Evolutionary conservation across 2,113 vertebrate genomes (phyloP), one percentile per base, ranked within the genome.

Genomic region (Edolisoma coerulescens): DNA sequence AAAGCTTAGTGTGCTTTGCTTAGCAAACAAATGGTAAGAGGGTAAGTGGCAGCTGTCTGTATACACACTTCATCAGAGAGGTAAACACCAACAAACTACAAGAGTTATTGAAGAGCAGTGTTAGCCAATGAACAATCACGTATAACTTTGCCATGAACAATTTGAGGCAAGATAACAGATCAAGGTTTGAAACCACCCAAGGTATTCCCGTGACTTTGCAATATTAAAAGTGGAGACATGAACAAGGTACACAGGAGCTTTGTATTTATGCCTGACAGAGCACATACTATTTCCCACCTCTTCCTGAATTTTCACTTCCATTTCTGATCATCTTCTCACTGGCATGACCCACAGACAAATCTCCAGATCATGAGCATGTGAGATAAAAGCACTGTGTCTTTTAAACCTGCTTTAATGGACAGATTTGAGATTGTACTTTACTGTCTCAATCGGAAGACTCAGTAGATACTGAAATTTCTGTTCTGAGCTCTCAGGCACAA

Each of bases 11-110:
- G 52, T 67, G 82, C 65, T 96, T 79, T 68, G 70, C 85, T 26
- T 26, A 76, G 73, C 2, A 5, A 92, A 90, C 89, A 86, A 89
- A 74, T 67, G 47, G 42, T 78, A 63, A 73, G 64, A 80, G 70
- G 23, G 27, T 84, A 94, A 77, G 59, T 92, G 79, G 77, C 85
- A 95, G 79, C 92, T 92, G 71, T 84, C 83, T 84, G 50, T 88
- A 64, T 61, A 30, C 35, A 44, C 24, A 12, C 21, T 76, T 32
- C 24, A 69, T 73, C 59, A 77, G 59, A 92, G 88, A 84, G 27
- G 50, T 70, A 69, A 88, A 84, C 68, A 93, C 20, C 37, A 77
- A 86, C 45, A 80, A 74, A 59, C 9, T 18, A 11, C 47, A 69
- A 53, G 53, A 87, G n/a, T 75, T 82, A 75, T 3, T 71, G 32